A percentile compares a stretch with the other conserved stretches of the same genome.
These are phyloP conservation scores for Drosophila meridiana DNA, from an alignment of 2,888 invertebrate species.

Conservation along the genomic window DNA sequence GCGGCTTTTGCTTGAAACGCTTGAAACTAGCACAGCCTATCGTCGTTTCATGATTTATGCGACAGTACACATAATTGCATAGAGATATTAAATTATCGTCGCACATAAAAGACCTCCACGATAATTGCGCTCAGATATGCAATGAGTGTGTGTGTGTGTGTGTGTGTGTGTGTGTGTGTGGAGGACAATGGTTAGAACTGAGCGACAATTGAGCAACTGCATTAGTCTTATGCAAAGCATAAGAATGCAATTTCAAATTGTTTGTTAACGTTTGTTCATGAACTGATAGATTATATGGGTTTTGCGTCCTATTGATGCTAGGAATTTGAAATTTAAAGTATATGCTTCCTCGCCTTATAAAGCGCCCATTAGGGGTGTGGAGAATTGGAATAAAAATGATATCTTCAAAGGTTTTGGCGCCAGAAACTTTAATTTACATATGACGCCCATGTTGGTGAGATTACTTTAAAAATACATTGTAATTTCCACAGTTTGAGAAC, in stretches of 20 bases:
- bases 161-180: too few species aligned
- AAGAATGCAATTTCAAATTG: neutral
- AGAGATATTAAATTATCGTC: conserved; percentile 21
- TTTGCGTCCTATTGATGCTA: too few species aligned
- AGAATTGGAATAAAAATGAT: too few species aligned
- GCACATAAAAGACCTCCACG: conserved; percentile 6
- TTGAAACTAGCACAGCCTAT: conserved; percentile 68
- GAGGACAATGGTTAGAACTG: neutral
- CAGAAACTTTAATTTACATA: too few species aligned
- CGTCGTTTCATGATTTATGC: conserved; percentile 68
- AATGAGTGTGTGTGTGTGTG: neutral
- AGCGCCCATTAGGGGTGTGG: too few species aligned
- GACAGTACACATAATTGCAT: conserved; percentile 56
- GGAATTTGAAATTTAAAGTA: too few species aligned
- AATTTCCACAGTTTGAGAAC: too few species aligned
- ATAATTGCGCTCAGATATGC: conserved; percentile 5
- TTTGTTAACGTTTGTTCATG: neutral
- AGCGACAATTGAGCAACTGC: neutral
- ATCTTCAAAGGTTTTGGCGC: too few species aligned
- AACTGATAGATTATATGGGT: too few species aligned
- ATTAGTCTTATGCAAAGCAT: conserved; percentile 1
- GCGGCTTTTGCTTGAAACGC: conserved; percentile 35
- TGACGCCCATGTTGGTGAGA: too few species aligned
- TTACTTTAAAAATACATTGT: too few species aligned
- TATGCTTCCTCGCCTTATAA: too few species aligned